These are phyloP conservation scores for Bradypodion ventrale DNA, from an alignment of 2,797 vertebrate species.

Conservation along the genomic window DNA sequence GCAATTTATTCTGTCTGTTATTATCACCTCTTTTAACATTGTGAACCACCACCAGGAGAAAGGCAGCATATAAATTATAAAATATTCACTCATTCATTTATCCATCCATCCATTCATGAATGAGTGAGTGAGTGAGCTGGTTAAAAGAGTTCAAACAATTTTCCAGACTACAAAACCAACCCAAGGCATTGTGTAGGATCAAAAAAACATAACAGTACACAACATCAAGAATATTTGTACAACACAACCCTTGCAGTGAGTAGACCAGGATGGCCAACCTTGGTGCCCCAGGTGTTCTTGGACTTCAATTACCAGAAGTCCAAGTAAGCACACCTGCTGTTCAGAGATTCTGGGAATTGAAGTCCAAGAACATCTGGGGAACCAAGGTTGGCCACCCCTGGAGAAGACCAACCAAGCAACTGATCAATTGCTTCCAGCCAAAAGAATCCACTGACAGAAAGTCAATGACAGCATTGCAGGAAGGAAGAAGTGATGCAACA, in stretches of 20 bases:
- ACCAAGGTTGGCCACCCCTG: no score
- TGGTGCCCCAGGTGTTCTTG: no score
- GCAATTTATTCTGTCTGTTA: no score
- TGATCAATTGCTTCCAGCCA: not conserved
- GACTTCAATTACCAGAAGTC: no score
- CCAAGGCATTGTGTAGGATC: not conserved
- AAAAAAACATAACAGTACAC: not conserved
- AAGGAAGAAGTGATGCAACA: not conserved
- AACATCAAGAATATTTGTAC: not conserved
- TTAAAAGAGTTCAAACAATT: not conserved
- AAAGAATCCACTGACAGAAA: slow-evolving; percentile 19
- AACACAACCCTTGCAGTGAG: not conserved
- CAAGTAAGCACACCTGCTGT: no score
- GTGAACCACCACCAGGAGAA: no score
- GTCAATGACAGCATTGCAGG: slow-evolving; percentile 6
- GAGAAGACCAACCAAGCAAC: not conserved
- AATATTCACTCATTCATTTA: no score
- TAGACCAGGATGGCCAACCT: not conserved
- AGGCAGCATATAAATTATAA: no score
- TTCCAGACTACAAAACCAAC: not conserved
- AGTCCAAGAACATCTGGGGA: no score
- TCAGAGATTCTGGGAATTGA: no score
- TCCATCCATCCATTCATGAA: not conserved
- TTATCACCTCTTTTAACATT: no score
- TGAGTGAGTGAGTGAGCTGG: no score